These are phyloP conservation scores for Monoplex corrugatus DNA, from an alignment of 2,888 invertebrate species.

Conservation along the genomic window DNA sequence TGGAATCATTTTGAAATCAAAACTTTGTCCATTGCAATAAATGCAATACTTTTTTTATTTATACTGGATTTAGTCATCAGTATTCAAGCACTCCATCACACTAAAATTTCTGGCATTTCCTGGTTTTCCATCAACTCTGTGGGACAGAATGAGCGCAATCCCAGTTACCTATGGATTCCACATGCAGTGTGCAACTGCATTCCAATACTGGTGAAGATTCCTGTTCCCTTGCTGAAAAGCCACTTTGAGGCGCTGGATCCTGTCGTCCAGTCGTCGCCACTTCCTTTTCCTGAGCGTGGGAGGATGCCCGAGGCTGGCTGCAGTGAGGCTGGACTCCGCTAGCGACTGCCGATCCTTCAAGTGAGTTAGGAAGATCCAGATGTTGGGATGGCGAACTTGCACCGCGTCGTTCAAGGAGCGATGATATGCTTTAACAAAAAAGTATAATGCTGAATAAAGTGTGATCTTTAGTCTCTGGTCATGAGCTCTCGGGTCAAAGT, in stretches of 20 bases:
- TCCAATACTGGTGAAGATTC: slow-evolving; percentile 18
- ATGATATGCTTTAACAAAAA: slow-evolving; percentile 22
- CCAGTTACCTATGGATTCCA: slow-evolving; percentile 20
- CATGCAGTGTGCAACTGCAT: slow-evolving; percentile 28
- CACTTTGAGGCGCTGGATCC: slow-evolving; percentile 29
- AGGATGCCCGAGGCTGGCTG: slow-evolving; percentile 35
- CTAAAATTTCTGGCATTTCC: slow-evolving; percentile 21
- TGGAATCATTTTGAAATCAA: slow-evolving; percentile 19
- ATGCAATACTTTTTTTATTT: slow-evolving; percentile 12
- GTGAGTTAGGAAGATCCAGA: not conserved
- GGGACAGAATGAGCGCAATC: slow-evolving; percentile 21
- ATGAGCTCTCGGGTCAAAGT: no score
- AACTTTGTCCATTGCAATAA: slow-evolving; percentile 20
- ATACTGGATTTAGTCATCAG: slow-evolving; percentile 18
- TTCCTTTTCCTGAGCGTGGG: slow-evolving; percentile 16
- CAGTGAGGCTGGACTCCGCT: slow-evolving; percentile 21
- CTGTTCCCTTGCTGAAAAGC: slow-evolving; percentile 35
- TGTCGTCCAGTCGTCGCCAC: slow-evolving; percentile 35
- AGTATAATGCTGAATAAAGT: no score
- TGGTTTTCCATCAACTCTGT: slow-evolving; percentile 21
- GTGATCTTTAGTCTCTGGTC: no score
- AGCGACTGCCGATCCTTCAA: slow-evolving; percentile 18
- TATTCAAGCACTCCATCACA: slow-evolving; percentile 15
- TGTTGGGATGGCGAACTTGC: slow-evolving; percentile 18
- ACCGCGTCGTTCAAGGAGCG: slow-evolving; percentile 14